Conservation (phyloP, 1,140 invertebrate genomes). For the Calliopsis andreniformis region DNA sequence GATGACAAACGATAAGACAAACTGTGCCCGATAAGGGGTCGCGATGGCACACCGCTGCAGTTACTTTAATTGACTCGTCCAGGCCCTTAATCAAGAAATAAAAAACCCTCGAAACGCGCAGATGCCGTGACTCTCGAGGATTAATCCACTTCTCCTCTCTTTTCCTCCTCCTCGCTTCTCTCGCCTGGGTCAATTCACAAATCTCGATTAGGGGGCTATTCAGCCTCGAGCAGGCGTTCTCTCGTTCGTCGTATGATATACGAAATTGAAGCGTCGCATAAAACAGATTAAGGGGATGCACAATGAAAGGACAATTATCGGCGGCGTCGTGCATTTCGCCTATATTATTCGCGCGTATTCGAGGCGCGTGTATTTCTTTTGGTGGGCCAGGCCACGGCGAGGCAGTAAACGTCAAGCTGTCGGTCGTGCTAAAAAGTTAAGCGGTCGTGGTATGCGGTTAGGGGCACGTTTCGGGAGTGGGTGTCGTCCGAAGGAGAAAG, state of each 20-base stretch:
- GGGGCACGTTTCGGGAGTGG: slow-evolving; percentile 9
- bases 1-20: not conserved
- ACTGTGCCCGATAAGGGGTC: not conserved
- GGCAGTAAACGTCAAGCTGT: slow-evolving; percentile 22
- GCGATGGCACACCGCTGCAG: slow-evolving; percentile 23
- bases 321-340: not conserved
- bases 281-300: slow-evolving; percentile 39
- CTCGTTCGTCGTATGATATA: slow-evolving; percentile 31
- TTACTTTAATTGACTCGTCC: slow-evolving; percentile 29
- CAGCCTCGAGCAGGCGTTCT: not conserved
- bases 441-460: slow-evolving; percentile 18
- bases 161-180: no score
- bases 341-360: slow-evolving; percentile 21
- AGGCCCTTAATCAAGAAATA: not conserved
- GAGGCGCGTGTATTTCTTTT: not conserved
- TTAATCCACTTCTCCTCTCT: no score
- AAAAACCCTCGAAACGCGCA: rapidly evolving
- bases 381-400: not conserved
- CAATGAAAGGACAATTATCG: slow-evolving; percentile 54
- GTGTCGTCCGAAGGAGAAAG: not conserved
- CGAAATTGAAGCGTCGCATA: slow-evolving; percentile 57
- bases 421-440: slow-evolving; percentile 45
- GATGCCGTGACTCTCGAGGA: slow-evolving; percentile 3
- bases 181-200: slow-evolving; percentile 31
- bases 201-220: slow-evolving; percentile 31